Percentiles rank a stretch among this genome's conserved stretches.
Evolutionary conservation across 1,140 invertebrate species (phyloP).

Genomic region (Druon quercuslanigerum): DNA sequence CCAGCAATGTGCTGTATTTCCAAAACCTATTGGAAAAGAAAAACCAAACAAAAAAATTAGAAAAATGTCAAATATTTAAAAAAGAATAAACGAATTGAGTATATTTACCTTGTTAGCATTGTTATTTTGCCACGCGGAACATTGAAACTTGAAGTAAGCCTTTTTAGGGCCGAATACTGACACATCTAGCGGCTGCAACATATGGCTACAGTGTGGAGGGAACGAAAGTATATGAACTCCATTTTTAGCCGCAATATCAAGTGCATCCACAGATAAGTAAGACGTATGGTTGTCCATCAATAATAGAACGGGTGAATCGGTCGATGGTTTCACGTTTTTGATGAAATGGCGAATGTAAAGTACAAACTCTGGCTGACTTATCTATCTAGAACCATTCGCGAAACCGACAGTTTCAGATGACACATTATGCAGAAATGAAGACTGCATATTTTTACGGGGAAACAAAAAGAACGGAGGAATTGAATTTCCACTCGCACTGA

Average conservation of each 20-base stretch:
- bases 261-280: conserved; percentile 47
- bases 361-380: too few relatives aligned
- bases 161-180: conserved; percentile 69
- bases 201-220: conserved; percentile 67
- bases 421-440: too few relatives aligned
- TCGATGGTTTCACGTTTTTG: neutral
- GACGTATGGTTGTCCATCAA: conserved; percentile 52
- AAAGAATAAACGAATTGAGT: neutral
- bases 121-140: neutral
- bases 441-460: too few relatives aligned
- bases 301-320: neutral
- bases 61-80: too few relatives aligned
- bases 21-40: too few relatives aligned
- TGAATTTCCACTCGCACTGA: conserved; percentile 49
- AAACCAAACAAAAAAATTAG: too few relatives aligned
- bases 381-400: too few relatives aligned
- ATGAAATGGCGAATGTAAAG: too few relatives aligned
- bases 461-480: neutral
- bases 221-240: conserved; percentile 66
- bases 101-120: neutral
- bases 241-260: conserved; percentile 56
- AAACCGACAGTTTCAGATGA: too few relatives aligned
- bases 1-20: too few relatives aligned
- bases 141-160: conserved; percentile 43
- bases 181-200: conserved; percentile 73